phyloP scores from a whole-genome alignment of 2,113 vertebrate genomes.

The Anolis sagrei region DNA sequence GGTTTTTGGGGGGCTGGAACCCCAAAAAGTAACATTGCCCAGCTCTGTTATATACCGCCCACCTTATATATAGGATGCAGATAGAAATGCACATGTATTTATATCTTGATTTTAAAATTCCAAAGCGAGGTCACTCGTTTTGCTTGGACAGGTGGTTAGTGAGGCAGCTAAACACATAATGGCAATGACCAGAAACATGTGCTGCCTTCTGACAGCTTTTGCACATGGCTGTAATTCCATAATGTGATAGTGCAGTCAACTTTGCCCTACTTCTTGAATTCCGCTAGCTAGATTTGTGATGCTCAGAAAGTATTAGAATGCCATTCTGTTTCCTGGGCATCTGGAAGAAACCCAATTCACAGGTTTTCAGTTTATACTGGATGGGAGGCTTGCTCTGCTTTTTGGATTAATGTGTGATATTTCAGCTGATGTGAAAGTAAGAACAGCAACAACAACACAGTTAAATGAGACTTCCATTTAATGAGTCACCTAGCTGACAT shows the following conservation, averaged over 20 bases:
- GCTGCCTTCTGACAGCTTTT: slow-evolving; percentile 53
- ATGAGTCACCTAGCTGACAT: too few species aligned
- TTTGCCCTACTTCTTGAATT: slow-evolving; percentile 41
- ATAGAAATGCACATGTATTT: slow-evolving; percentile 8
- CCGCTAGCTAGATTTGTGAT: neutral
- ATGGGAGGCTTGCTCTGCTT: neutral
- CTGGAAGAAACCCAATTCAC: neutral
- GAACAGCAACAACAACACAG: too few species aligned
- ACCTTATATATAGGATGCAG: neutral
- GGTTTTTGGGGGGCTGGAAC: too few species aligned
- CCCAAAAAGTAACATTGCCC: too few species aligned
- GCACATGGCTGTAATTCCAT: slow-evolving; percentile 43
- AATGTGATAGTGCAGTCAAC: slow-evolving; percentile 35
- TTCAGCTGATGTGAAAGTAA: too few species aligned
- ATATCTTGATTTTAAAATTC: slow-evolving; percentile 40
- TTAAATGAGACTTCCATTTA: too few species aligned
- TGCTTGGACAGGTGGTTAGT: slow-evolving; percentile 48
- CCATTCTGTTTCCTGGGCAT: slow-evolving; percentile 11
- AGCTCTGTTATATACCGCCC: neutral
- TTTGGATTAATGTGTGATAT: too few species aligned
- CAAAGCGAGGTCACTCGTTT: slow-evolving; percentile 46
- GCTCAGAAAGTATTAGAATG: neutral
- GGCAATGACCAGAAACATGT: slow-evolving; percentile 57
- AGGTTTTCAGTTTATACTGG: neutral
- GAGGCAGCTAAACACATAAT: slow-evolving; percentile 47